Percentiles rank a stretch among this genome's conserved stretches.
phyloP scores from a whole-genome alignment of 2,888 invertebrate species.

The Amblyjoppa proteus region DNA sequence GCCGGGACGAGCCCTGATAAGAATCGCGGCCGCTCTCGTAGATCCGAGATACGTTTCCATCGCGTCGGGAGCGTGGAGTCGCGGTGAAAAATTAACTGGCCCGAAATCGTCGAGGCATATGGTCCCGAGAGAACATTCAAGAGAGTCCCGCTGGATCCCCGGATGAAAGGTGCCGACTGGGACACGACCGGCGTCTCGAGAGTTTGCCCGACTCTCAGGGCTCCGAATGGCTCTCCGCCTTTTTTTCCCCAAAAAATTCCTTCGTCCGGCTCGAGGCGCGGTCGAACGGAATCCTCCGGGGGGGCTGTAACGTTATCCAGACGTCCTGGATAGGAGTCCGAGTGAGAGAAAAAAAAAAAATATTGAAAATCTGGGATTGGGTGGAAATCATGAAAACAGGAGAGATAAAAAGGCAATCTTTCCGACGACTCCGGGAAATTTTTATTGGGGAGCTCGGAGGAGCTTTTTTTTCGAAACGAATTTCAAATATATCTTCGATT shows the following conservation, averaged over 20 bases:
- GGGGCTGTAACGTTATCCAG: constrained; percentile 62
- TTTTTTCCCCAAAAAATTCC: constrained; percentile 34
- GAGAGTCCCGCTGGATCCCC: constrained; percentile 60
- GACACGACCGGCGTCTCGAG: constrained; percentile 59
- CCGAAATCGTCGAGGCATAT: constrained; percentile 45
- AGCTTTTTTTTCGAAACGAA: background rate
- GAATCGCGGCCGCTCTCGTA: background rate
- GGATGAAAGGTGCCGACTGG: constrained; percentile 64
- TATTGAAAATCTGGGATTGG: background rate
- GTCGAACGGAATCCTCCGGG: constrained; percentile 36
- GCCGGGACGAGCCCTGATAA: background rate
- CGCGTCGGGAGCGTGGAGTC: constrained; percentile 1
- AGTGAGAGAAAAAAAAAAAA: constrained; percentile 2
- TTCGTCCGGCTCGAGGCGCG: constrained; percentile 29
- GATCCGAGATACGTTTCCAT: background rate
- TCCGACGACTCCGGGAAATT: background rate
- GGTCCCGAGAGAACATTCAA: constrained; percentile 54
- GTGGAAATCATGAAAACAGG: background rate
- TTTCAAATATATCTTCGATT: background rate
- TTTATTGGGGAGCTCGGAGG: background rate
- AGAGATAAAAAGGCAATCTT: background rate
- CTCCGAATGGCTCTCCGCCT: constrained; percentile 55
- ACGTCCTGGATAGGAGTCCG: constrained; percentile 56
- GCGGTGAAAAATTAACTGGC: constrained; percentile 26
- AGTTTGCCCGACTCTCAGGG: constrained; percentile 79